Percentiles rank a stretch among this genome's conserved stretches.
These are phyloP conservation scores for Bubo blakistoni DNA, from an alignment of 2,113 vertebrate genomes.

Conservation along the genomic window DNA sequence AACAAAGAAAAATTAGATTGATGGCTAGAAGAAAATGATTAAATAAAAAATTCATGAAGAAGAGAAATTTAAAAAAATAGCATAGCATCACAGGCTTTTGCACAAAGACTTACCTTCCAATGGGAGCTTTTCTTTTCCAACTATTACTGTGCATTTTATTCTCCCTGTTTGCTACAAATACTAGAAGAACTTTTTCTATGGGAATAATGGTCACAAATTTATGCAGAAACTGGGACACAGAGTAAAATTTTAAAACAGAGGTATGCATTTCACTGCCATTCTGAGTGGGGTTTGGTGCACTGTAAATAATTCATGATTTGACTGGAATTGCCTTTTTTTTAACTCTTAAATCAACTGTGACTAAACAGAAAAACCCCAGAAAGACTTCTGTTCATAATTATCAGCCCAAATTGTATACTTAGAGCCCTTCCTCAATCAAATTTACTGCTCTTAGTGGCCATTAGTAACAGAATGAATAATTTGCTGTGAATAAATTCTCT, in stretches of 20 bases:
- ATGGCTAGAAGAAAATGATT: conserved; percentile 9
- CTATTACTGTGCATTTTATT: neutral
- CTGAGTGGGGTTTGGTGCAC: neutral
- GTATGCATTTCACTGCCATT: neutral
- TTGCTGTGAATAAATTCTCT: neutral
- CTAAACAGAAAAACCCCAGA: neutral
- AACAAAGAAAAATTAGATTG: conserved; percentile 16
- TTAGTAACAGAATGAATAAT: neutral
- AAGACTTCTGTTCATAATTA: neutral
- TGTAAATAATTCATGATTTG: neutral
- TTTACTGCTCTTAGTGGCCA: neutral
- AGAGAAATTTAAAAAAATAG: neutral
- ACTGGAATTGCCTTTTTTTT: neutral
- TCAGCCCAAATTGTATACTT: neutral
- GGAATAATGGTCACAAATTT: neutral
- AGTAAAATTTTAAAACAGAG: neutral
- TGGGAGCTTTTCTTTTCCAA: neutral
- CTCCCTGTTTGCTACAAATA: neutral
- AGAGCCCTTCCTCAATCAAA: neutral
- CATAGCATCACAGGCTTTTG: neutral
- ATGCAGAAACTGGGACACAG: neutral
- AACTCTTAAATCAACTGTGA: neutral
- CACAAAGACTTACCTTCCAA: neutral
- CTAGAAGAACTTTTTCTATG: neutral
- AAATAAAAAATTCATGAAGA: conserved; percentile 30